Conservation (phyloP, 2,888 invertebrate species). For the Aromia moschata region DNA sequence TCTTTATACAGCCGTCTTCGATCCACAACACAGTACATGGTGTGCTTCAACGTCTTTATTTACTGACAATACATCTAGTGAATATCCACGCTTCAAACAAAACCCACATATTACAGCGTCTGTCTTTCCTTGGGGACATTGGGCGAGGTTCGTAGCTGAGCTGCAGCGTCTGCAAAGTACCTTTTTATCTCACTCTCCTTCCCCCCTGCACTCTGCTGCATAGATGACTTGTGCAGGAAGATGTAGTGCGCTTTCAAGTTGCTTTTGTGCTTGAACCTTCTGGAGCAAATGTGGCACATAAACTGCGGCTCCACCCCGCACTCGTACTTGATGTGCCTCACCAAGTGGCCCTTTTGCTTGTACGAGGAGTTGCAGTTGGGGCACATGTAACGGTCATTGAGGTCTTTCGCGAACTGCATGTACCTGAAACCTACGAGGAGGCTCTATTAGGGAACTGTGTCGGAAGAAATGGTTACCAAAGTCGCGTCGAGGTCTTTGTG, state of each 20-base stretch:
- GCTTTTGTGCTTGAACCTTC: conserved; percentile 62
- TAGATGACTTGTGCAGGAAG: conserved; percentile 55
- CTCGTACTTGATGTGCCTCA: conserved; percentile 55
- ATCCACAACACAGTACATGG: too few relatives aligned
- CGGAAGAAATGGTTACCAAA: too few relatives aligned
- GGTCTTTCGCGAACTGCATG: conserved; percentile 50
- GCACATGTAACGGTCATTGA: conserved; percentile 51
- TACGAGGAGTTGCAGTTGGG: conserved; percentile 51
- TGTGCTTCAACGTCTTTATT: too few relatives aligned
- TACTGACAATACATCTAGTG: too few relatives aligned
- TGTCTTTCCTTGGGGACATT: too few relatives aligned
- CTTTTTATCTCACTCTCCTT: neutral
- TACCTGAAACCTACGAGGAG: conserved; percentile 51
- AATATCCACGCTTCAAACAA: too few relatives aligned
- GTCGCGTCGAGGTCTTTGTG: too few relatives aligned
- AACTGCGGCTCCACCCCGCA: conserved; percentile 62
- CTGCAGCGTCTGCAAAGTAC: neutral
- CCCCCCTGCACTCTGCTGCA: neutral
- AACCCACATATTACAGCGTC: too few relatives aligned
- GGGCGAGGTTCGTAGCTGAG: too few relatives aligned
- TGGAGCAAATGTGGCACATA: conserved; percentile 63
- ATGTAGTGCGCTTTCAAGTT: conserved; percentile 63
- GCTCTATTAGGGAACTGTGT: too few relatives aligned
- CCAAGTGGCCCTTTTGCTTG: conserved; percentile 54
- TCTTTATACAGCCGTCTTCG: too few relatives aligned